A percentile compares a stretch with the other conserved stretches of the same genome.
Conservation (phyloP, 2,888 invertebrate genomes). For the Phengaris arion region DNA sequence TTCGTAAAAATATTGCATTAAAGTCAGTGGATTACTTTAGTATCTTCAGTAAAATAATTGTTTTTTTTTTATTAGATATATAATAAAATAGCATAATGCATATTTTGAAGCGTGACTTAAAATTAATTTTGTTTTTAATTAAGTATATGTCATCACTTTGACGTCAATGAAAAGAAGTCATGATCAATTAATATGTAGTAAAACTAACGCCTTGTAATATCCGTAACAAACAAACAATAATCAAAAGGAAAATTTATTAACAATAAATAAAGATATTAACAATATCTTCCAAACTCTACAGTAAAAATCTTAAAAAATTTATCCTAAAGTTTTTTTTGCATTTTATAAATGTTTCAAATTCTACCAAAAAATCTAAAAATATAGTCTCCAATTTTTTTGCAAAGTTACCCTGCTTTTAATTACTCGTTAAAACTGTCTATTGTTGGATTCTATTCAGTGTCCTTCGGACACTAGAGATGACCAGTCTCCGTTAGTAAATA, state of each 20-base stretch:
- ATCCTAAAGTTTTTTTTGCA: no score
- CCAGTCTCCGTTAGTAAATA: constrained; percentile 66
- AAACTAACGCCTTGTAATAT: neutral
- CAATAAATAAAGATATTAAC: neutral
- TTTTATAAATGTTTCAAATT: neutral
- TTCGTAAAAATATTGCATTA: neutral
- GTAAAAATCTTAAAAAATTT: neutral
- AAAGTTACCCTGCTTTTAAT: constrained; percentile 6
- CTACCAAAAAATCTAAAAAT: neutral
- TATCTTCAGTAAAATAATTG: neutral
- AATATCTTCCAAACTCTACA: neutral
- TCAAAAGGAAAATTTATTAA: neutral
- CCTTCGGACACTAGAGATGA: constrained; percentile 66
- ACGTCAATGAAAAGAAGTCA: constrained; percentile 12
- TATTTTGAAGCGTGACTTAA: neutral
- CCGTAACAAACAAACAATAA: neutral
- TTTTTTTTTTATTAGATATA: neutral
- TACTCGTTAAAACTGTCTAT: constrained; percentile 32
- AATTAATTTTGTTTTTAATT: neutral
- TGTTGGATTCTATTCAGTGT: constrained; percentile 47
- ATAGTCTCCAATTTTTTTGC: neutral
- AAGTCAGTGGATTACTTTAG: neutral
- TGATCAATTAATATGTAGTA: neutral
- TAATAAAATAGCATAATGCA: neutral
- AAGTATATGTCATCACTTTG: neutral